Conservation (phyloP, 2,797 vertebrate genomes). For the Bradypodion ventrale region DNA sequence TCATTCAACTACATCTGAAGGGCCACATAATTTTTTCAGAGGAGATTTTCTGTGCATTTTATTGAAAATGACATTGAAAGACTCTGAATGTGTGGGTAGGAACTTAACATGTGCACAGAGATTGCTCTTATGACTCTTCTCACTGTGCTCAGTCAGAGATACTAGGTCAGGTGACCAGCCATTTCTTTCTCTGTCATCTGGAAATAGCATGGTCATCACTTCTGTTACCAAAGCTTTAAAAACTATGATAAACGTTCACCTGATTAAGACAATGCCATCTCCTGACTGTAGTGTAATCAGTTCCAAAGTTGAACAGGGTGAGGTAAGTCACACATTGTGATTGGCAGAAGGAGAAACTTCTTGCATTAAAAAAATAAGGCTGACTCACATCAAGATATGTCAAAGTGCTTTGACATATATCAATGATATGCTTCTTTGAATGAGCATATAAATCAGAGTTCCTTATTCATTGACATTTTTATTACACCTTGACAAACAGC, state of each 20-base stretch:
- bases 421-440: not conserved
- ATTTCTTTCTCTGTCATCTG: not conserved
- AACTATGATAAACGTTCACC: constrained; percentile 1
- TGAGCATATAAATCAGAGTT: not conserved
- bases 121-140: not conserved
- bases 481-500: not conserved
- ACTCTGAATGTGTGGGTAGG: not conserved
- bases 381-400: not conserved
- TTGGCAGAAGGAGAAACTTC: not conserved
- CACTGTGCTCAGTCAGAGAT: not conserved
- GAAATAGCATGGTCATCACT: constrained; percentile 9
- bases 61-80: not conserved
- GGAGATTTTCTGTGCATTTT: not conserved
- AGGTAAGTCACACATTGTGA: not conserved
- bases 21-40: not conserved
- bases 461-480: not conserved
- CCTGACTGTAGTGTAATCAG: not conserved
- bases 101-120: not conserved
- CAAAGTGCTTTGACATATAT: constrained; percentile 7
- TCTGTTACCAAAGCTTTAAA: not conserved
- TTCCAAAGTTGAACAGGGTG: not conserved
- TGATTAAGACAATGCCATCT: not conserved
- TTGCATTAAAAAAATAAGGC: not conserved
- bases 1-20: not conserved
- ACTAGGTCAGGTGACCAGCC: constrained; percentile 5